Evolutionary conservation across 2,797 vertebrate species (phyloP), one percentile per base, ranked within the genome.

Genomic region (Diplodus puntazzo): DNA sequence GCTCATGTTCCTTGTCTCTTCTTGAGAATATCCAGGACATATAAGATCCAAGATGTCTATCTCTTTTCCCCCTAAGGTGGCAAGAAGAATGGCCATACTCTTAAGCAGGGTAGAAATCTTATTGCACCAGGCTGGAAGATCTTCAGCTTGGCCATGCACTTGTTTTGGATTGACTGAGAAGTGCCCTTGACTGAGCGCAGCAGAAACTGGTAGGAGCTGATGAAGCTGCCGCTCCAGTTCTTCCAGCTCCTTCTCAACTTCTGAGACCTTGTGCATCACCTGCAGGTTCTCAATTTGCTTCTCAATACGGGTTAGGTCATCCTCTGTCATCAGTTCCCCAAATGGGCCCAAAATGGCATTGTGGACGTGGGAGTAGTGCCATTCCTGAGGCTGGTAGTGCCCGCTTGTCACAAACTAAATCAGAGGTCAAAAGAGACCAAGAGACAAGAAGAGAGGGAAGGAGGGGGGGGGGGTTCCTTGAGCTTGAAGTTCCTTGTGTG

Each of bases 241-340:
- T 80, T 95, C 95, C 73, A 96, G 89, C 83, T 96, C 96, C 34
- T 93, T 97, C 93, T 97, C 97, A 5, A 97, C 96, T 61, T 94
- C 96, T 58, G 96, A 96, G 5, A 95, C 96, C 86, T 97, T 96
- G 89, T 97, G 97, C 96, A 98, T 95, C 67, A 99, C 97, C 86
- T 97, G 98, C 68, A 99, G 95, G 90, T 98, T 98, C 89, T 98
- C 97, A 62, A 98, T 97, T 90, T 97, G 98, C 95, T 95, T 96
- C 90, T 99, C 98, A 82, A 99, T 96, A 75, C 94, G 95, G 79
- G 95, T 94, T 64, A 98, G 88, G 85, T 99, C 98, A 5, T 94
- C 95, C 89, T 99, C 98, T 1, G 96, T 96, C 97, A 98, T 97
- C 80, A 96, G 96, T 86, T 98, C 97, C 60, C 98, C 96, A 54